phyloP scores from a whole-genome alignment of 1,140 invertebrate genomes.

The Tetragonula clypearis region DNA sequence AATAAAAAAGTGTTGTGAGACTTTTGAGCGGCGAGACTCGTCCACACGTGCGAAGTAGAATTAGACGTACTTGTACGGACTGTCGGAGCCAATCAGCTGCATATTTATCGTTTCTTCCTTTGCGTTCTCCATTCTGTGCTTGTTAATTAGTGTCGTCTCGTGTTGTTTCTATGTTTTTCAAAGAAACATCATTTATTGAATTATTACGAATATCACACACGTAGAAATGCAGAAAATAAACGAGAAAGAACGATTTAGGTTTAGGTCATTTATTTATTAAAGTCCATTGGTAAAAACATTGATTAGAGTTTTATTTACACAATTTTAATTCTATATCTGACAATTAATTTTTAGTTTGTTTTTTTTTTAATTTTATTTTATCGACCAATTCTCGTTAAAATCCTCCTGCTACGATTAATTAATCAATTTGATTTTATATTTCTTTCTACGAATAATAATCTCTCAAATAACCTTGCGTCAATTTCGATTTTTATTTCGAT shows the following conservation, averaged over 20 bases:
- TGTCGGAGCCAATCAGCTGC: conserved; percentile 67
- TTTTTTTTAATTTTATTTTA: no score
- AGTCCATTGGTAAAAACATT: no score
- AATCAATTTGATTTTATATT: no score
- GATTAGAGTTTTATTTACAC: background rate
- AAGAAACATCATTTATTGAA: background rate
- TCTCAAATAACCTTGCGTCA: no score
- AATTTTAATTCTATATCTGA: no score
- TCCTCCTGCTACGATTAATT: no score
- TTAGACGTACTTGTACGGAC: conserved; percentile 68
- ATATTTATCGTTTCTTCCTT: conserved; percentile 73
- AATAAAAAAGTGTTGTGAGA: no score
- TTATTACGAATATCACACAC: no score
- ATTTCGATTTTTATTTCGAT: no score
- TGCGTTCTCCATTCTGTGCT: conserved; percentile 66
- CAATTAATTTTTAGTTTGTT: no score
- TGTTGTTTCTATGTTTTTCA: conserved; percentile 22
- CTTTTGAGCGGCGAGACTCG: background rate
- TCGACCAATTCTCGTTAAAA: no score
- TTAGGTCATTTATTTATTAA: background rate
- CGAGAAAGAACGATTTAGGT: background rate
- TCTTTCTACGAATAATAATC: no score
- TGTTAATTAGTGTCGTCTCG: background rate
- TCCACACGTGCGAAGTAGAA: background rate
- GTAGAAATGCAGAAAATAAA: background rate